These are phyloP conservation scores for Platysteira castanea DNA, from an alignment of 2,113 vertebrate species.

Conservation along the genomic window DNA sequence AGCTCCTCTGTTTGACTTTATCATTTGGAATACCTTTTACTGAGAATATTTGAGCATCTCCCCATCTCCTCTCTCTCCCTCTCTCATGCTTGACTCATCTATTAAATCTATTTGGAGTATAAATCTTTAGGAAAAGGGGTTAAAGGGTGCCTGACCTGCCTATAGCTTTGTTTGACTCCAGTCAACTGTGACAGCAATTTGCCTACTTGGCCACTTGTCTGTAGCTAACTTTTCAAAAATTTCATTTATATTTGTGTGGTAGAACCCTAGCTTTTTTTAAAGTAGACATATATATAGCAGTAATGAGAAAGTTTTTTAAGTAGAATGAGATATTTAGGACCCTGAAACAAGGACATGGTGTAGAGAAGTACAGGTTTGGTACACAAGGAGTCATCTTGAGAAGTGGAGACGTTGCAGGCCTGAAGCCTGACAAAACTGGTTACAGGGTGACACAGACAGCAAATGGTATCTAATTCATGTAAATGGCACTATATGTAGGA, in stretches of 20 bases:
- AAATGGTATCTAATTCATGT: not conserved
- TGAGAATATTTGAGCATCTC: not conserved
- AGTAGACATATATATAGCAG: not conserved
- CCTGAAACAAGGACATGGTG: rapidly evolving
- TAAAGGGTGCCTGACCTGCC: not conserved
- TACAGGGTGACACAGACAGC: not conserved
- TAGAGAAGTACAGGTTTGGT: not conserved
- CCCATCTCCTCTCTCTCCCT: not conserved
- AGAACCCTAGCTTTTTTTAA: not conserved
- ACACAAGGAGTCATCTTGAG: not conserved
- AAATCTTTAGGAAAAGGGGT: not conserved
- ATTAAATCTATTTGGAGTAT: not conserved
- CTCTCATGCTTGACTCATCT: not conserved
- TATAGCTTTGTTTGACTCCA: not conserved
- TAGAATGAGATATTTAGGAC: not conserved
- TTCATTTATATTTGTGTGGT: not conserved
- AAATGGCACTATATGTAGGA: not conserved
- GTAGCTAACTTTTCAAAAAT: not conserved
- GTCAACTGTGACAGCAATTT: not conserved
- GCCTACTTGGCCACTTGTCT: not conserved
- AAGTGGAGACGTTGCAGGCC: not conserved
- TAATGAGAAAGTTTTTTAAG: not conserved
- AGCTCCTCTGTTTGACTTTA: not conserved
- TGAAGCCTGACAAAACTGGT: not conserved
- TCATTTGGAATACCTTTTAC: not conserved